Base-by-base conservation (phyloP, 2,113 vertebrate genomes). In the Serilophus lunatus region DNA sequence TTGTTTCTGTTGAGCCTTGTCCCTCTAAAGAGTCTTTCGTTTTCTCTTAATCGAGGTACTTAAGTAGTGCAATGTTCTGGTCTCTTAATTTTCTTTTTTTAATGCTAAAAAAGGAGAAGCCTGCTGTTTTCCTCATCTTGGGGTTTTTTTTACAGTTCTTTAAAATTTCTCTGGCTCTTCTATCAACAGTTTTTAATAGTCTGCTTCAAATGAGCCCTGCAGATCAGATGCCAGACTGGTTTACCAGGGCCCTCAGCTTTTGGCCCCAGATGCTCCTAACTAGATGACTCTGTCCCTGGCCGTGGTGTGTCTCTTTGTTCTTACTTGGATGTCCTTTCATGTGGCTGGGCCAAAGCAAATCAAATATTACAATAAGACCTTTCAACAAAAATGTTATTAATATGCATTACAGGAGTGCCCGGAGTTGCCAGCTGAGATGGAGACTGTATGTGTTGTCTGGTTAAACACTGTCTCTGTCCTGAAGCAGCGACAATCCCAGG, bases 301-400 rank as follows among this genome's bases (percentile, higher is more conserved):
- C 71, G 9, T 26, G 26, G 25, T 68, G 40, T 38, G 13, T 17
- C 35, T 80, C 84, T 93, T 93, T 95, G 66, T 95, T 96, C 78
- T 79, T 61, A 61, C 36, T 95, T 95, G 91, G 91, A 94, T 72
- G 54, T 54, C 50, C 66, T 95, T 91, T 88, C 84, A 79, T 47
- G 61, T 63, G 70, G 33, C 71, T 88, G 45, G 74, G 66, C 87
- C 91, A 96, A 95, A 82, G 74, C 57, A 95, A 95, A 95, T 76
- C 60, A 88, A 86, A 69, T 57, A 75, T n/a, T 91, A 95, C 92
- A 97, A 93, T 92, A 76, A 71, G n/a, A 82, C 28, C 74, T 95
- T 96, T 95, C 89, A 93, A 93, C 91, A 91, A 66, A 93, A 92
- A 56, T 69, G 45, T 88, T 93, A 86, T 97, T 94, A 94, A 88